Evolutionary conservation across 2,113 vertebrate genomes (phyloP).

Genomic region (Clarias macrocephalus): DNA sequence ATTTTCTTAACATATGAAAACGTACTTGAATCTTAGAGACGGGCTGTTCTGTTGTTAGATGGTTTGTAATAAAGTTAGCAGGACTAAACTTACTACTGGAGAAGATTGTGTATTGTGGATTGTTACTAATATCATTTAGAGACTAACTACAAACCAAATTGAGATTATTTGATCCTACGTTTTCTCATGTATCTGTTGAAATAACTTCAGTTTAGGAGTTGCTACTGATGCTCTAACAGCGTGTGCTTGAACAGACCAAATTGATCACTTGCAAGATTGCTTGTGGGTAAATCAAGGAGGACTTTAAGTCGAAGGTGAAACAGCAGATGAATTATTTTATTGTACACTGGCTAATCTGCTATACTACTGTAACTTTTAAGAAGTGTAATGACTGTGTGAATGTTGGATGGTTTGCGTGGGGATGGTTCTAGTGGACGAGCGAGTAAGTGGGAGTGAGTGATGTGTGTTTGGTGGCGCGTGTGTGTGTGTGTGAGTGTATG

Average conservation of each 20-base stretch:
- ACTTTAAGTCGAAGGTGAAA: conserved; percentile 70
- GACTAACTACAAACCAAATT: conserved; percentile 56
- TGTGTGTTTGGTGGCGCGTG: conserved; percentile 73
- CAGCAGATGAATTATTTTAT: conserved; percentile 86
- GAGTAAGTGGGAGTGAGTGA: conserved; percentile 22
- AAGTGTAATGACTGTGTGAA: conserved; percentile 84
- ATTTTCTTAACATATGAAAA: conserved; percentile 57
- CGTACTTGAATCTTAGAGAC: conserved; percentile 74
- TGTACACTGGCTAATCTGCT: conserved; percentile 98
- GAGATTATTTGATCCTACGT: conserved; percentile 53
- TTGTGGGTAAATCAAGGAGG: conserved; percentile 70
- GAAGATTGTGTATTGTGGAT: conserved; percentile 49
- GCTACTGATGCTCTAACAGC: conserved; percentile 71
- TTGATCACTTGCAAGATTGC: conserved; percentile 95
- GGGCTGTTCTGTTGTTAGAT: conserved; percentile 49
- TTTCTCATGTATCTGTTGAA: conserved; percentile 64
- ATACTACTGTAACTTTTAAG: conserved; percentile 94
- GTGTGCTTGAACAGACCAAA: conserved; percentile 75
- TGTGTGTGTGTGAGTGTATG: conserved; percentile 75
- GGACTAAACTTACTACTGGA: conserved; percentile 62
- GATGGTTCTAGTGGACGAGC: conserved; percentile 59
- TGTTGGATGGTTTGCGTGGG: conserved; percentile 65
- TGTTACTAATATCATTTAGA: conserved; percentile 59
- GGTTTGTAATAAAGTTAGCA: conserved; percentile 54
- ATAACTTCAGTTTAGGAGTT: conserved; percentile 63